Evolutionary conservation across 2,888 invertebrate genomes (phyloP).

Genomic region (Nemotelus pantherinus): DNA sequence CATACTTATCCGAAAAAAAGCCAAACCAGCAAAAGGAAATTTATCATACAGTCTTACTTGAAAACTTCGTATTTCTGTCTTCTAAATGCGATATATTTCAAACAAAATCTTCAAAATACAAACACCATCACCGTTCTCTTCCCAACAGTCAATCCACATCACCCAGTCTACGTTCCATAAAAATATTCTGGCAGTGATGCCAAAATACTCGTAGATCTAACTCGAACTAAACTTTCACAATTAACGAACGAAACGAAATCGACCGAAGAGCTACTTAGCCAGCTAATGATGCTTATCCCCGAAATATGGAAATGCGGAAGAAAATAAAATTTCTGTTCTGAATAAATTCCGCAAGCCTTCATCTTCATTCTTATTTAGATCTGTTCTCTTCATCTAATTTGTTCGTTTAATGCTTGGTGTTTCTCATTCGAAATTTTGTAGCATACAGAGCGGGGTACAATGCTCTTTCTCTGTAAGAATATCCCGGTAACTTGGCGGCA

Average conservation of each 20-base stretch:
- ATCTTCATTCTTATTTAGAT: constrained; percentile 30
- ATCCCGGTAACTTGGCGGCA: too few relatives aligned
- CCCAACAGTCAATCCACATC: too few relatives aligned
- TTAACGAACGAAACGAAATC: constrained; percentile 31
- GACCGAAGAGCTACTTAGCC: not conserved
- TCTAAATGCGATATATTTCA: too few relatives aligned
- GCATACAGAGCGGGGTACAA: not conserved
- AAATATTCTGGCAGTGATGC: too few relatives aligned
- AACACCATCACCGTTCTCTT: too few relatives aligned
- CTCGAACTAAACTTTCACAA: constrained; percentile 29
- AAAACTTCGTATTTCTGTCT: too few relatives aligned
- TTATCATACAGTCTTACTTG: too few relatives aligned
- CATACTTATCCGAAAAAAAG: too few relatives aligned
- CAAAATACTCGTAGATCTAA: too few relatives aligned
- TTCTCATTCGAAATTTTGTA: not conserved
- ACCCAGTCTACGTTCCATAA: too few relatives aligned
- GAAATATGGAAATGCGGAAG: constrained; percentile 41
- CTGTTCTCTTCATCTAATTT: not conserved
- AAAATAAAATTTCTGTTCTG: constrained; percentile 11
- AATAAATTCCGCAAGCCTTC: constrained; percentile 35
- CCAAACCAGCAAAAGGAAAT: too few relatives aligned
- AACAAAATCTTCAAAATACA: too few relatives aligned
- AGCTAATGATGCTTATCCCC: constrained; percentile 40
- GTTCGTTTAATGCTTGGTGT: not conserved
- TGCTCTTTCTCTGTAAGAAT: not conserved